Evolutionary conservation across 2,113 vertebrate species (phyloP).

Genomic region (Rhombomys opimus): DNA sequence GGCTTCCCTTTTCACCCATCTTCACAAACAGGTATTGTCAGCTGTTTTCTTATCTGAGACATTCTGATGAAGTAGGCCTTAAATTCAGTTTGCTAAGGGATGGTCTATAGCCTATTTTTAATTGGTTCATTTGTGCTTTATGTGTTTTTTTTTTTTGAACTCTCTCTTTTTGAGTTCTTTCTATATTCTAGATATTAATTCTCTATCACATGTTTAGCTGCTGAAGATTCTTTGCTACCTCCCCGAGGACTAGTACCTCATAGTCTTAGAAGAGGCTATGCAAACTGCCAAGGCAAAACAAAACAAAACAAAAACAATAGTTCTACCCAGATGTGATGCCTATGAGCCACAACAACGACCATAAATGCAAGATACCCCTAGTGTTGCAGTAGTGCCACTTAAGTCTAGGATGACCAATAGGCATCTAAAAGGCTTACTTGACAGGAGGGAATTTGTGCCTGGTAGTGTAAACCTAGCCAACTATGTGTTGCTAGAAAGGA

Average conservation of each 20-base stretch:
- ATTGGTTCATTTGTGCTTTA: background rate
- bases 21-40: background rate
- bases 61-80: background rate
- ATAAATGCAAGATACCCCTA: no score
- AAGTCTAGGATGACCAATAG: background rate
- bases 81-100: background rate
- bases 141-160: background rate
- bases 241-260: background rate
- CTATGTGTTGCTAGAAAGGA: background rate
- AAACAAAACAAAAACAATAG: no score
- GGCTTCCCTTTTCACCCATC: background rate
- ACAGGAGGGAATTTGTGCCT: background rate
- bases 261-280: background rate
- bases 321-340: background rate
- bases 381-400: background rate
- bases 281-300: background rate
- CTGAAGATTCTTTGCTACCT: background rate
- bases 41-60: background rate
- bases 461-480: no score
- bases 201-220: background rate
- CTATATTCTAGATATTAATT: background rate
- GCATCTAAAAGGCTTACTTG: background rate
- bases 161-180: background rate
- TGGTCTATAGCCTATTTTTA: background rate
- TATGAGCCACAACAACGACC: background rate